Base-by-base conservation (phyloP, 2,113 vertebrate species). In the Nothocercus nigrocapillus region DNA sequence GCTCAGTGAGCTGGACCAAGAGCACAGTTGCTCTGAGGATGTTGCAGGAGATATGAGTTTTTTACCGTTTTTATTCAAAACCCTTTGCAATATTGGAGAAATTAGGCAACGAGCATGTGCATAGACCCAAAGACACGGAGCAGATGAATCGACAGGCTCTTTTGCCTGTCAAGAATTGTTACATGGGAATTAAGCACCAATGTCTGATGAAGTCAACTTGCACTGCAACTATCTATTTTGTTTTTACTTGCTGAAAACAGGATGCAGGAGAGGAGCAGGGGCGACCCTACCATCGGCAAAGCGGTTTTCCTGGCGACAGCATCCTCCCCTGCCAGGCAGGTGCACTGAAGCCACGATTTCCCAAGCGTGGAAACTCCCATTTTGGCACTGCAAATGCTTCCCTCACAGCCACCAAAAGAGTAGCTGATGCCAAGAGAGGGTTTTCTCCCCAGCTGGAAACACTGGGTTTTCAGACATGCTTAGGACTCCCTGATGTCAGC, bases 61-160 rank as follows among this genome's bases (percentile, higher is more conserved):
- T 74, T 70, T 6, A 62, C 36, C 19, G 1, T 58, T 74, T 69
- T 93, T 42, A 64, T 8, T 54, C 27, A 62, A 61, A 4, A 4
- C 62, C 30, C 20, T 78, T 74, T 32, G 25, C 34, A 81, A 88
- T 91, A 75, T 5, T 2, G 2, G 27, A 42, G 7, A 61, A 44
- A 54, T 59, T 42, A 40, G n/a, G 7, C 2, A 9, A 28, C 69
- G 18, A 30, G 51, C 24, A 36, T 5, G 25, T 9, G 28, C 21
- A 34, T 1, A 63, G 36, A 77, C 9, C 0, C 3, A 84, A 15
- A 82, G 68, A 25, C 12, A 63, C 12, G 15, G 16, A 0, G 0
- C 18, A 34, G 47, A 4, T 12, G n/a, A 88, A 74, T 13, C 8
- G 17, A 82, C 25, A 38, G 0, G 1, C 4, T 67, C 13, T 36